Evolutionary conservation across 1,140 invertebrate species (phyloP).

Genomic region (Vanessa tameamea): DNA sequence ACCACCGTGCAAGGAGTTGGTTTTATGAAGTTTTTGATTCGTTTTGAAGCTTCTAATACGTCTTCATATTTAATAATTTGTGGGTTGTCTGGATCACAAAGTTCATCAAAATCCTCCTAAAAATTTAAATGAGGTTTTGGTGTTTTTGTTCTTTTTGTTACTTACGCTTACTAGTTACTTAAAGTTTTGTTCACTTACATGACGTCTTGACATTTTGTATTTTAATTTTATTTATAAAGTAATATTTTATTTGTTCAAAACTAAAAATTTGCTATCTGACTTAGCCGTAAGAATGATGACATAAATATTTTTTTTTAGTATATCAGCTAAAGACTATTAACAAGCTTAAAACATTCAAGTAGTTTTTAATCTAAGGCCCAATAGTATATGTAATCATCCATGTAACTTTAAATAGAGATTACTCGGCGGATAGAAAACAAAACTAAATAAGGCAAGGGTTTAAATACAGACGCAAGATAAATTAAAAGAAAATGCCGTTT

Average conservation of each 20-base stretch:
- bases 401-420: too few species aligned
- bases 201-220: slow-evolving; percentile 48
- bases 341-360: too few species aligned
- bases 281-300: background rate
- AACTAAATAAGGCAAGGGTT: too few species aligned
- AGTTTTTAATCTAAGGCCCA: too few species aligned
- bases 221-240: slow-evolving; percentile 10
- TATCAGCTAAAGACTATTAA: too few species aligned
- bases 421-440: too few species aligned
- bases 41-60: slow-evolving; percentile 45
- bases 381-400: too few species aligned
- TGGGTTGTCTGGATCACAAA: slow-evolving; percentile 64
- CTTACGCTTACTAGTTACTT: background rate
- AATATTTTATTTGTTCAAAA: background rate
- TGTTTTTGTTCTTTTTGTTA: background rate
- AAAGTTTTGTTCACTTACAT: slow-evolving; percentile 43
- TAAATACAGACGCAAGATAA: too few species aligned
- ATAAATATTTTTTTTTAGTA: background rate
- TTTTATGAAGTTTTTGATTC: slow-evolving; percentile 47
- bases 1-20: slow-evolving; percentile 56
- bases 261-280: background rate
- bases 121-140: background rate
- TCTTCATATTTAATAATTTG: slow-evolving; percentile 55
- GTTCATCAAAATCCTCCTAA: slow-evolving; percentile 67
- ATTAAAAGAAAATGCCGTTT: too few species aligned